A percentile compares a stretch with the other conserved stretches of the same genome.
Evolutionary conservation across 2,797 vertebrate species (phyloP).

Genomic region (Sylvilagus floridanus): DNA sequence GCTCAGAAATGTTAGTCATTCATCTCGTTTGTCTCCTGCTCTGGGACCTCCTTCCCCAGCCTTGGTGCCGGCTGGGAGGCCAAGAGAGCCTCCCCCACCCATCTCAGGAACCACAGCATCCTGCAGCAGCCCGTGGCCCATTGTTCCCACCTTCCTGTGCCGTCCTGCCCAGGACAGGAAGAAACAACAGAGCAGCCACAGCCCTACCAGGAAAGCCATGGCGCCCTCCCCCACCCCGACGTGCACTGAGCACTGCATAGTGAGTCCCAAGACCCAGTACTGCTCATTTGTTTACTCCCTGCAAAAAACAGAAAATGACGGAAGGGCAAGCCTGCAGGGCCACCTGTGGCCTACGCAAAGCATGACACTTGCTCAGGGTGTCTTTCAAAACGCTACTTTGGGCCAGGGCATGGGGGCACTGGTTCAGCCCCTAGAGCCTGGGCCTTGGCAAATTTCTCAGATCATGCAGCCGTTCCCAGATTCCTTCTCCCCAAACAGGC

Average conservation of each 20-base stretch:
- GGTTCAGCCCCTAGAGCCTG: neutral
- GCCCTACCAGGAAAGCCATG: neutral
- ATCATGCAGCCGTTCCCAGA: neutral
- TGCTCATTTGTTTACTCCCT: neutral
- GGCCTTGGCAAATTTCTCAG: neutral
- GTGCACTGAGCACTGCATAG: neutral
- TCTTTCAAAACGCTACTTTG: neutral
- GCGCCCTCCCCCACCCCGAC: neutral
- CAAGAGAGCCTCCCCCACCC: neutral
- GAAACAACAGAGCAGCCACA: neutral
- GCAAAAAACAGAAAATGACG: neutral
- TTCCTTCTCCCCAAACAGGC: constrained; percentile 18
- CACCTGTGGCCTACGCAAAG: neutral
- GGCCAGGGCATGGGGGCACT: neutral
- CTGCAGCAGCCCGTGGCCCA: neutral
- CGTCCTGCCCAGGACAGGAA: accelerated
- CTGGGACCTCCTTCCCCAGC: neutral
- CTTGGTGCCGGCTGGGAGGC: neutral
- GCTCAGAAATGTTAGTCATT: neutral
- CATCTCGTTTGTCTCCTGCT: neutral
- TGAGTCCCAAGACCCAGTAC: neutral
- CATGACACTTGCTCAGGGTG: neutral
- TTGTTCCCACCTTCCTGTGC: constrained; percentile 68
- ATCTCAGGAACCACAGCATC: constrained; percentile 1
- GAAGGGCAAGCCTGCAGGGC: neutral